Evolutionary conservation across 1,140 invertebrate species (phyloP).

Genomic region (Portunus trituberculatus): DNA sequence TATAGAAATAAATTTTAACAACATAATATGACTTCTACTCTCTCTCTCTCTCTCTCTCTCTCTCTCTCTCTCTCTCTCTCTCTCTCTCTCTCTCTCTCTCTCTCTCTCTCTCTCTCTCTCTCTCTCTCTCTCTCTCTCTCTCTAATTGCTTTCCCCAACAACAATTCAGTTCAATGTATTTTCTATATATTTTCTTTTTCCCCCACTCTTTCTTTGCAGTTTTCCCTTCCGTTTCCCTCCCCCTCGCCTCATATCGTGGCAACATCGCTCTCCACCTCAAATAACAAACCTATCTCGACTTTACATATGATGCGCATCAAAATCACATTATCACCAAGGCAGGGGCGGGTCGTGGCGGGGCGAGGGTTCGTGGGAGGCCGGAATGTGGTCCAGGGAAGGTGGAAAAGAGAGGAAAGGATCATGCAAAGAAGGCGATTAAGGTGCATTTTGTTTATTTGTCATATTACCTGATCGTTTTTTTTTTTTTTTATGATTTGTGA

Average conservation of each 20-base stretch:
- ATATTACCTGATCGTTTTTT: too few species aligned
- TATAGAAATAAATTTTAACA: too few species aligned
- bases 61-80: constrained; percentile 20
- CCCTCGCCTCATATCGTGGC: neutral
- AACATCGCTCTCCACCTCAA: neutral
- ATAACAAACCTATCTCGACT: neutral
- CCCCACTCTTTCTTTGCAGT: too few species aligned
- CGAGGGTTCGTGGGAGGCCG: neutral
- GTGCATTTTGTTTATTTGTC: too few species aligned
- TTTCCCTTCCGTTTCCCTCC: neutral
- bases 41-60: neutral
- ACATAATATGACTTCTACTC: too few species aligned
- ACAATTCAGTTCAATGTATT: too few species aligned
- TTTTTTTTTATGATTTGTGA: too few species aligned
- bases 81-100: constrained; percentile 14
- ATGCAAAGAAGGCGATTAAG: neutral
- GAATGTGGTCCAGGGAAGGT: neutral
- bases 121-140: constrained; percentile 11
- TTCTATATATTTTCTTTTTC: too few species aligned
- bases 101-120: constrained; percentile 9
- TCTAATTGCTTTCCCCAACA: neutral
- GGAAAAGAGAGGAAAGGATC: neutral
- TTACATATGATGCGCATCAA: neutral
- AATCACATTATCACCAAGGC: neutral
- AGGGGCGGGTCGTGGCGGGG: neutral